Evolutionary conservation across 2,888 invertebrate species (phyloP), one percentile per base, ranked within the genome.

Genomic region (Heteropelma amictum): DNA sequence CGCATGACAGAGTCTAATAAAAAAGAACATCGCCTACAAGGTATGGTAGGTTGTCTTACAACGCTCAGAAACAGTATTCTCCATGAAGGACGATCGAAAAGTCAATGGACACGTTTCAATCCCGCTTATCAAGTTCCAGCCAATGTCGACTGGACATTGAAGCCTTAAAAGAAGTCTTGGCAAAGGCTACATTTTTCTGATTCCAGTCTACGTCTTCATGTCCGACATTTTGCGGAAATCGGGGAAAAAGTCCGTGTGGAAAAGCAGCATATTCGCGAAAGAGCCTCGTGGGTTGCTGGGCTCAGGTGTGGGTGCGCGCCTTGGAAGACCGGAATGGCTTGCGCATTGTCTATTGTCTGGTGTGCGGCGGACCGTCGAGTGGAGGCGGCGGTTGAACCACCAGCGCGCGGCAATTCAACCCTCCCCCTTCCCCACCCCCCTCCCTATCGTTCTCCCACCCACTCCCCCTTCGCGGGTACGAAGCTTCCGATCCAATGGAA

Each of bases 271-370:
- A n/a, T n/a, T n/a, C n/a, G 1, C 21, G 4, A 3, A 8, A 38
- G 7, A 45, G 23, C 33, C 21, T 45, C 17, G 14, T 8, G 3
- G n/a, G 17, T 2, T 4, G 45, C 35, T 17, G 12, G 47, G 3
- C n/a, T 7, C 10, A 19, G 19, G 26, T 10, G 54, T 30, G 68
- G 72, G 76, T 72, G 72, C 63, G 67, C 60, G 53, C 60, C 30
- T 42, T 30, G 17, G 19, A 64, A 65, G 76, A 21, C 73, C 69
- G 78, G 72, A 61, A 54, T 58, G 35, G 72, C 61, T 73, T 81
- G 81, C 86, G 83, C 86, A 85, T 86, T 87, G 87, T 87, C 86
- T 84, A 88, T 88, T 87, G 87, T 85, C 80, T 77, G 81, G 33
- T 63, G 30, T 61, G 42, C 28, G 30, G 70, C 58, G 70, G 65